Evolutionary conservation across 2,113 vertebrate species (phyloP).

Genomic region (Nematolebias whitei): DNA sequence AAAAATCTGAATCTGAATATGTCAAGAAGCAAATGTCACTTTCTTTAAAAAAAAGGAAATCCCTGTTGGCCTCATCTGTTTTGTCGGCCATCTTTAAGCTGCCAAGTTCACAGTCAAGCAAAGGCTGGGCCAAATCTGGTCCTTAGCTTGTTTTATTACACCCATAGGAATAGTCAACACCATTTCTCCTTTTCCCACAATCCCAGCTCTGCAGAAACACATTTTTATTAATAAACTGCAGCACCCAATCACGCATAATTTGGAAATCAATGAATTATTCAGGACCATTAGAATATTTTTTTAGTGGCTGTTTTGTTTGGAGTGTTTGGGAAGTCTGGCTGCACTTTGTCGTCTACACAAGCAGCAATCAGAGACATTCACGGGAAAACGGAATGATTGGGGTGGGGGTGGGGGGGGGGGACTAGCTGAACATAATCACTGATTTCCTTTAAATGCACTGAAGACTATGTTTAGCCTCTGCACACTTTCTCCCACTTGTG

Average conservation of each 20-base stretch:
- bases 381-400: constrained; percentile 38
- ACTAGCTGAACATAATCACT: constrained; percentile 45
- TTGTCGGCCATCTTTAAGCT: constrained; percentile 31
- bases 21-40: no score
- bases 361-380: constrained; percentile 68
- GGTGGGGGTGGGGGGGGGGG: neutral
- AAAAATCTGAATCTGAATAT: no score
- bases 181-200: constrained; percentile 35
- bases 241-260: constrained; percentile 58
- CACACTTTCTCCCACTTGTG: constrained; percentile 22
- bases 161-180: constrained; percentile 34
- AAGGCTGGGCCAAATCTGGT: constrained; percentile 48
- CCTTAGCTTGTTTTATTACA: constrained; percentile 50
- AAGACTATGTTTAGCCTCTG: constrained; percentile 34
- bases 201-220: constrained; percentile 9
- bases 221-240: constrained; percentile 12
- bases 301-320: constrained; percentile 60
- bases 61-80: constrained; percentile 24
- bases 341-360: constrained; percentile 37
- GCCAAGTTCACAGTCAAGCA: constrained; percentile 49
- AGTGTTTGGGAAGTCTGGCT: constrained; percentile 59
- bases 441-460: constrained; percentile 37
- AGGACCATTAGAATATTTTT: constrained; percentile 58
- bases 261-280: constrained; percentile 66
- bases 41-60: constrained; percentile 30